phyloP scores from a whole-genome alignment of 2,797 vertebrate species.

The Rhinogobio ventralis region DNA sequence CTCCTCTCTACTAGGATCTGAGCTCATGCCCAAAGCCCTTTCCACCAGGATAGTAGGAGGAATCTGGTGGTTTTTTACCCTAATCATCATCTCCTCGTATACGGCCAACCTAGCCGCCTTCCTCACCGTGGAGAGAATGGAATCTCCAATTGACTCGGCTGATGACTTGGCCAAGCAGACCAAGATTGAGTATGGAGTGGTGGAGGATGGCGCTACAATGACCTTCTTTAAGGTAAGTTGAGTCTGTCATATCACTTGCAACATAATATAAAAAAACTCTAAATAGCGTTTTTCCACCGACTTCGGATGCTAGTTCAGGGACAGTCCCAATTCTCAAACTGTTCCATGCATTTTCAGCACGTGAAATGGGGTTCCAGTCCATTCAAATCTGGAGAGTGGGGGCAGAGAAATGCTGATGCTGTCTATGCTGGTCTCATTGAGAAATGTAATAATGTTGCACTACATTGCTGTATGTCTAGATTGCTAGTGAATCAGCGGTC shows the following conservation, averaged over 20 bases:
- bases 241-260: neutral
- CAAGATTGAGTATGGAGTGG: constrained; percentile 96
- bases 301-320: neutral
- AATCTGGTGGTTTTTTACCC: constrained; percentile 99
- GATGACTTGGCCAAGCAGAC: constrained; percentile 99
- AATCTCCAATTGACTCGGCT: constrained; percentile 90
- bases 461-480: neutral
- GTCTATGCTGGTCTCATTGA: neutral
- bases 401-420: neutral
- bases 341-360: neutral
- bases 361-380: neutral
- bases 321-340: neutral
- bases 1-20: constrained; percentile 90
- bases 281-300: neutral
- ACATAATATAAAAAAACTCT: neutral
- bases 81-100: constrained; percentile 99
- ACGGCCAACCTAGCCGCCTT: constrained; percentile 99
- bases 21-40: constrained; percentile 99
- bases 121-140: constrained; percentile 99
- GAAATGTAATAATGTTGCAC: neutral
- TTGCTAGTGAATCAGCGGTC: neutral
- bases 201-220: constrained; percentile 97
- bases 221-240: constrained; percentile 95
- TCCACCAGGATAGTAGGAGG: constrained; percentile 99
- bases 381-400: neutral